phyloP scores from a whole-genome alignment of 2,113 vertebrate genomes.

The Dolichallabes microphthalmus region DNA sequence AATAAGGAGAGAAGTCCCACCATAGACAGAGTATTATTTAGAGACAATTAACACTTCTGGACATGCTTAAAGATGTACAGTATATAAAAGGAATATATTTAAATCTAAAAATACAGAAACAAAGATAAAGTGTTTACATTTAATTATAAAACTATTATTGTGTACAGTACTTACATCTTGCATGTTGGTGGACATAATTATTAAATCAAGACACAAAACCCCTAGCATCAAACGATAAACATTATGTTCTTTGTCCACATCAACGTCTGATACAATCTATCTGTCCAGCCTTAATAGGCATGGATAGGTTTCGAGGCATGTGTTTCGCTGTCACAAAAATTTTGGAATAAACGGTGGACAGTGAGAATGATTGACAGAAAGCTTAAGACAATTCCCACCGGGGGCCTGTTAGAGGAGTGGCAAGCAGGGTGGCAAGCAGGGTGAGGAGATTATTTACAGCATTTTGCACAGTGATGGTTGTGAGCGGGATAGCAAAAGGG shows the following conservation, averaged over 20 bases:
- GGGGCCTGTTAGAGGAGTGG: conserved; percentile 27
- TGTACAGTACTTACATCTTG: not conserved
- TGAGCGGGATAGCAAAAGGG: not conserved
- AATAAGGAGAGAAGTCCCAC: too few species aligned
- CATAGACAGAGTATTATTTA: too few species aligned
- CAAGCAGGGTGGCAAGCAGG: conserved; percentile 5
- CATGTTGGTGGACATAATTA: not conserved
- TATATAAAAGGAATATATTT: too few species aligned
- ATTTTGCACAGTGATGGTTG: conserved; percentile 42
- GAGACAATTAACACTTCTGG: too few species aligned
- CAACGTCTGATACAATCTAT: conserved; percentile 8
- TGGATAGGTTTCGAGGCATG: conserved; percentile 24
- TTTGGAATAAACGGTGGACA: conserved; percentile 44
- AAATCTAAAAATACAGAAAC: too few species aligned
- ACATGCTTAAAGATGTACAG: too few species aligned
- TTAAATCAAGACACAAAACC: not conserved
- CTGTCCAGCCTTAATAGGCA: conserved; percentile 15
- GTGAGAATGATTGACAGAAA: conserved; percentile 52
- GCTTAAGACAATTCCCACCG: conserved; percentile 39
- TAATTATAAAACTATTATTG: too few species aligned
- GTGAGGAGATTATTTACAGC: conserved; percentile 39
- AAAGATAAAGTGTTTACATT: too few species aligned
- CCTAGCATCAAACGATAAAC: not conserved
- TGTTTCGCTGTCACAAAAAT: conserved; percentile 38
- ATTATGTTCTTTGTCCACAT: conserved; percentile 1